These are phyloP conservation scores for Lontra canadensis DNA, from an alignment of 2,113 vertebrate species.

Conservation along the genomic window DNA sequence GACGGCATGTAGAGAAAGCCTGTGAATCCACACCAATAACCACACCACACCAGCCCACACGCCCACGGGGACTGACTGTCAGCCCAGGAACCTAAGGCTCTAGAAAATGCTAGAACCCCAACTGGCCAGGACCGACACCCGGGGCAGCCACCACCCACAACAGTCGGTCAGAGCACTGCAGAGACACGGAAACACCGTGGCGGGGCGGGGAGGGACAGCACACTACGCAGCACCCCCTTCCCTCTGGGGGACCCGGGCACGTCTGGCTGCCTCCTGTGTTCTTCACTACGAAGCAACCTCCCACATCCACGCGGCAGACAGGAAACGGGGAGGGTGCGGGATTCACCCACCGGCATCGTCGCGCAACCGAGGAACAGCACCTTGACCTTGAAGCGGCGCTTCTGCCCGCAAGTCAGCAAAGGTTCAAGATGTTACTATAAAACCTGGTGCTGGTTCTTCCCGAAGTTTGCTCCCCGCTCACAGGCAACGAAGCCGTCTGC, in stretches of 20 bases:
- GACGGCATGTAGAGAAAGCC: not conserved
- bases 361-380: fast-evolving
- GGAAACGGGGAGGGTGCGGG: fast-evolving
- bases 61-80: not conserved
- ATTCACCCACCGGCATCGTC: fast-evolving
- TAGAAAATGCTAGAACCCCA: not conserved
- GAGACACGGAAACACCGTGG: too few species aligned
- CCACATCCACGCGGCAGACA: fast-evolving
- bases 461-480: too few species aligned
- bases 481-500: fast-evolving
- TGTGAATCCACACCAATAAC: not conserved
- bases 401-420: not conserved
- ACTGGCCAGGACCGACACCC: fast-evolving
- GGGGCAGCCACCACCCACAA: not conserved
- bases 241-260: fast-evolving
- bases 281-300: not conserved
- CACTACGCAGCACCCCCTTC: fast-evolving
- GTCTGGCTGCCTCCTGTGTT: fast-evolving
- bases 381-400: fast-evolving
- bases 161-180: not conserved
- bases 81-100: not conserved
- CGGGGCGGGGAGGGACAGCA: not conserved
- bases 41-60: fast-evolving
- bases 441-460: not conserved
- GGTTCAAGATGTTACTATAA: not conserved